These are phyloP conservation scores for Tuberolachnus salignus DNA, from an alignment of 2,888 invertebrate genomes.

Conservation along the genomic window DNA sequence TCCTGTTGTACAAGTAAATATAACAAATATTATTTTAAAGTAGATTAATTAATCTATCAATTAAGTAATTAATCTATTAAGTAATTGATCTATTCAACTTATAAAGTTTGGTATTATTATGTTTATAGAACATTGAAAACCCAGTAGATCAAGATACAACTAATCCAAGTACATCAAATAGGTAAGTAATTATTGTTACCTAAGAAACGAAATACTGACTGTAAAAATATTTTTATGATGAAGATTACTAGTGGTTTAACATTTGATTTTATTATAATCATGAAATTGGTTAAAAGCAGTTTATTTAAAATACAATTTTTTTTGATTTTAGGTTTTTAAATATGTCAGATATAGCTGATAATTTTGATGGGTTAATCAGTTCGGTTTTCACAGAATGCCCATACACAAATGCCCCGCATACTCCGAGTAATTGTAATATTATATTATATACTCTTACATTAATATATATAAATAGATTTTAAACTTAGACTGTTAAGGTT, in stretches of 20 bases:
- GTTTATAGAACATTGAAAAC: slow-evolving; percentile 17
- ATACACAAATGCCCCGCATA: no score
- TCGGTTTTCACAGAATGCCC: neutral
- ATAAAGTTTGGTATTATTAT: neutral
- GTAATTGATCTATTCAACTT: no score
- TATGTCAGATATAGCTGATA: slow-evolving; percentile 12
- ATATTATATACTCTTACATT: no score
- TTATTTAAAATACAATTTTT: neutral
- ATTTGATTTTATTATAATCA: neutral
- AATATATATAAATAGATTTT: no score
- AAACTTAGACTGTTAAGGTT: no score
- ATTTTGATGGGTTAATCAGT: neutral
- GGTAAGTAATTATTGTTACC: slow-evolving; percentile 15
- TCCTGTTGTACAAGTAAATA: neutral
- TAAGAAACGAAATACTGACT: no score
- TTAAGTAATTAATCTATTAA: no score
- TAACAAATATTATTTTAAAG: neutral
- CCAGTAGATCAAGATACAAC: neutral
- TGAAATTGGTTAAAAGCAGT: no score
- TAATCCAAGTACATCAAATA: neutral
- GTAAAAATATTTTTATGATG: neutral
- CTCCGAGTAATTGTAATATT: no score
- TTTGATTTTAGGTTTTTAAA: slow-evolving; percentile 5
- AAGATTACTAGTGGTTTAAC: neutral
- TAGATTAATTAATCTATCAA: no score